Conservation (phyloP, 2,888 invertebrate genomes). For the Gasteruption jaculator region DNA sequence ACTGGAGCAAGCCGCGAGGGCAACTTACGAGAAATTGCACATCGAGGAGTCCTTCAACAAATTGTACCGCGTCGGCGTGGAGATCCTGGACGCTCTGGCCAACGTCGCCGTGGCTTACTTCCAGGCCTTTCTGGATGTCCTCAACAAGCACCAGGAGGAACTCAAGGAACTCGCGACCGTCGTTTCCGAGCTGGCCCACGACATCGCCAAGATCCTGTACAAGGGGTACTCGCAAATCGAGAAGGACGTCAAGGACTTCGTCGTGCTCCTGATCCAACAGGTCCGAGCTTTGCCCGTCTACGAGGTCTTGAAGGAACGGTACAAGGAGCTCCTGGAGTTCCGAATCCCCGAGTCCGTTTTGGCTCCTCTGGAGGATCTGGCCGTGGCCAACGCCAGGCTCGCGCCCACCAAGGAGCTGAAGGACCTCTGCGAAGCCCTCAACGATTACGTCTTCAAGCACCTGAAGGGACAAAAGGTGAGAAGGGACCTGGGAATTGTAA, state of each 20-base stretch:
- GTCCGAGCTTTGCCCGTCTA: conserved; percentile 56
- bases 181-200: conserved; percentile 48
- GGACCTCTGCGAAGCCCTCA: conserved; percentile 58
- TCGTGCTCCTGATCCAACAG: conserved; percentile 52
- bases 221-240: conserved; percentile 40
- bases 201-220: conserved; percentile 43
- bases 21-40: conserved; percentile 35
- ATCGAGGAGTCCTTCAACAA: conserved; percentile 47
- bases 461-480: conserved; percentile 55
- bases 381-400: conserved; percentile 56
- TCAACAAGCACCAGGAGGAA: conserved; percentile 65
- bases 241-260: conserved; percentile 49
- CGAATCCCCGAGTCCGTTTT: conserved; percentile 60
- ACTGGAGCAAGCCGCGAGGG: conserved; percentile 48
- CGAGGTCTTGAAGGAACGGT: conserved; percentile 53
- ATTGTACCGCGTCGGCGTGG: conserved; percentile 48
- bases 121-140: conserved; percentile 56
- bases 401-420: conserved; percentile 64
- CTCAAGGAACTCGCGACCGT: conserved; percentile 59
- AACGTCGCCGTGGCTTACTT: conserved; percentile 49
- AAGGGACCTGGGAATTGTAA: too few species aligned
- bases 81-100: conserved; percentile 52
- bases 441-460: conserved; percentile 56
- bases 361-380: conserved; percentile 56
- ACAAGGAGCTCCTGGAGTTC: conserved; percentile 43